Conservation (phyloP, 2,888 invertebrate genomes). For the Tetragonula carbonaria region DNA sequence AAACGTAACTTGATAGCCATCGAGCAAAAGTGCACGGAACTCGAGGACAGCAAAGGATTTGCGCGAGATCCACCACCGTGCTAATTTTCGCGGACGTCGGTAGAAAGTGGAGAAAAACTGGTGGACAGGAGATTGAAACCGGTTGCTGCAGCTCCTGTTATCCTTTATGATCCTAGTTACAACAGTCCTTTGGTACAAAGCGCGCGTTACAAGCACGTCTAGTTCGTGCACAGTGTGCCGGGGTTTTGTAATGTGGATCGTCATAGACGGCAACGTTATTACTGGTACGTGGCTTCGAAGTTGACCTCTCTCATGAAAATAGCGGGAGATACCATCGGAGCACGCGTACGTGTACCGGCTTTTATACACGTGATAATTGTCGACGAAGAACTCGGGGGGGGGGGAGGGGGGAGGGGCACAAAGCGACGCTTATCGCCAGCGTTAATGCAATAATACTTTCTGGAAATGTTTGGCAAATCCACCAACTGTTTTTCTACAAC, state of each 20-base stretch:
- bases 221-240: neutral
- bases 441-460: constrained; percentile 23
- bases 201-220: constrained; percentile 4
- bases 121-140: constrained; percentile 28
- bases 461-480: constrained; percentile 2
- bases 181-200: neutral
- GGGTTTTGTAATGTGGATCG: constrained; percentile 31
- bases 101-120: neutral
- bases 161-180: constrained; percentile 36
- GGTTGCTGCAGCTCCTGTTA: constrained; percentile 26
- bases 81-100: constrained; percentile 6
- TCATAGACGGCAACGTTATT: constrained; percentile 39
- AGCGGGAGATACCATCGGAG: neutral
- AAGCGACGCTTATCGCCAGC: neutral
- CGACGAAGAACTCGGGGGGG: constrained; percentile 5
- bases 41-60: neutral
- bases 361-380: constrained; percentile 29
- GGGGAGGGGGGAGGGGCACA: neutral
- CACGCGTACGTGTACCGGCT: too few relatives aligned
- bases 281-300: constrained; percentile 39
- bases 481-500: neutral
- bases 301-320: constrained; percentile 25
- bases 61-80: neutral
- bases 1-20: neutral
- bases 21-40: neutral